These are phyloP conservation scores for Idris sp. DNA, from an alignment of 1,140 invertebrate genomes.

Conservation along the genomic window DNA sequence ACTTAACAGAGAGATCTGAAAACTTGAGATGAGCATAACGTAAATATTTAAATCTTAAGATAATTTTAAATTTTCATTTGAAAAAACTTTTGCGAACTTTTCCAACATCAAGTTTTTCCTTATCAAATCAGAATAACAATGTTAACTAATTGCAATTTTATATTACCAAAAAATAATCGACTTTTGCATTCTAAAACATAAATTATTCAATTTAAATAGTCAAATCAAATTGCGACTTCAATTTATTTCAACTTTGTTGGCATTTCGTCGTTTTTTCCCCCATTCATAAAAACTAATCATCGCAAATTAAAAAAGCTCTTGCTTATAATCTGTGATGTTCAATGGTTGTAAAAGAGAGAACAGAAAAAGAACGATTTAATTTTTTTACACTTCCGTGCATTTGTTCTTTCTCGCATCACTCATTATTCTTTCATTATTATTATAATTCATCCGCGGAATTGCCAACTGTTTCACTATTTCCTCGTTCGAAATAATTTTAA, in stretches of 20 bases:
- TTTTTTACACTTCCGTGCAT: slow-evolving; percentile 17
- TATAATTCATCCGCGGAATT: slow-evolving; percentile 27
- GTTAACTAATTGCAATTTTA: slow-evolving; percentile 7
- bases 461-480: slow-evolving; percentile 25
- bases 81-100: slow-evolving; percentile 29
- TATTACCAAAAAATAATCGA: too few species aligned
- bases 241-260: too few species aligned
- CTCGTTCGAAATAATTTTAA: slow-evolving; percentile 28
- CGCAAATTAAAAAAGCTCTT: too few species aligned
- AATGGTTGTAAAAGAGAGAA: too few species aligned
- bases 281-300: too few species aligned
- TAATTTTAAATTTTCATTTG: slow-evolving; percentile 37
- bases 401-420: slow-evolving; percentile 8
- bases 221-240: too few species aligned
- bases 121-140: slow-evolving; percentile 25
- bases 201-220: too few species aligned
- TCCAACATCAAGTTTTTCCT: slow-evolving; percentile 13
- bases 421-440: too few species aligned
- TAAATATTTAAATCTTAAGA: slow-evolving; percentile 39
- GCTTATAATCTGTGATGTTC: too few species aligned
- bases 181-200: too few species aligned
- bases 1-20: slow-evolving; percentile 7
- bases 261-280: too few species aligned
- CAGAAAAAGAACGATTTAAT: not conserved
- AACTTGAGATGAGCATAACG: slow-evolving; percentile 5